phyloP scores from a whole-genome alignment of 2,113 vertebrate genomes.

The Gorilla gorilla region DNA sequence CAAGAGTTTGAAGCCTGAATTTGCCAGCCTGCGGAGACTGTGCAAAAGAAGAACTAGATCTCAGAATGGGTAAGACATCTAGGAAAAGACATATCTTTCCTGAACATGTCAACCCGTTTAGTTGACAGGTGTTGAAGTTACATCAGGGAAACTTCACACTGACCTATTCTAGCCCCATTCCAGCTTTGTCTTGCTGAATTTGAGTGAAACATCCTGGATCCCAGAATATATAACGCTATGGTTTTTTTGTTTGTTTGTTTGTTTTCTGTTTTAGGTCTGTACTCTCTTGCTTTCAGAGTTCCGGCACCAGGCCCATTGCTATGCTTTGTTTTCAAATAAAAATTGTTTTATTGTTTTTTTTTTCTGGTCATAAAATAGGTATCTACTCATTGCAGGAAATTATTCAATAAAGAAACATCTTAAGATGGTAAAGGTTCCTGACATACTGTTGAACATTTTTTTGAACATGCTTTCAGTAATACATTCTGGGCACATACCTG shows the following conservation, averaged over 20 bases:
- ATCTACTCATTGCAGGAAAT: background rate
- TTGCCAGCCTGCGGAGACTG: background rate
- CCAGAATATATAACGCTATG: background rate
- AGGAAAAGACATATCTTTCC: background rate
- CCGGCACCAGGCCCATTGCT: background rate
- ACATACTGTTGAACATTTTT: background rate
- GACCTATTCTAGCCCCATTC: background rate
- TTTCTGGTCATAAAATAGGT: constrained; percentile 11
- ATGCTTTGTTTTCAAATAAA: constrained; percentile 49
- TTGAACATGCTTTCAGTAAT: background rate
- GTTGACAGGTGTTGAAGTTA: background rate
- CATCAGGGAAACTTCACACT: background rate
- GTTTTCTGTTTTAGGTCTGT: background rate
- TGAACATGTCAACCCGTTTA: background rate
- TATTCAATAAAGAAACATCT: background rate
- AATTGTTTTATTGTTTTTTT: background rate
- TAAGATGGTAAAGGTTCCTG: background rate
- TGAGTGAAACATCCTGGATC: background rate
- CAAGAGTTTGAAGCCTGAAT: background rate
- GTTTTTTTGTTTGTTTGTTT: too few relatives aligned
- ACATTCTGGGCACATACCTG: background rate
- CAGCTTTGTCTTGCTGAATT: constrained; percentile 1
- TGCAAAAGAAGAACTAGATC: background rate
- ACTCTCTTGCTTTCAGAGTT: background rate
- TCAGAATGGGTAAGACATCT: background rate